Conservation (phyloP, 2,888 invertebrate species). For the Mylabris sibirica region DNA sequence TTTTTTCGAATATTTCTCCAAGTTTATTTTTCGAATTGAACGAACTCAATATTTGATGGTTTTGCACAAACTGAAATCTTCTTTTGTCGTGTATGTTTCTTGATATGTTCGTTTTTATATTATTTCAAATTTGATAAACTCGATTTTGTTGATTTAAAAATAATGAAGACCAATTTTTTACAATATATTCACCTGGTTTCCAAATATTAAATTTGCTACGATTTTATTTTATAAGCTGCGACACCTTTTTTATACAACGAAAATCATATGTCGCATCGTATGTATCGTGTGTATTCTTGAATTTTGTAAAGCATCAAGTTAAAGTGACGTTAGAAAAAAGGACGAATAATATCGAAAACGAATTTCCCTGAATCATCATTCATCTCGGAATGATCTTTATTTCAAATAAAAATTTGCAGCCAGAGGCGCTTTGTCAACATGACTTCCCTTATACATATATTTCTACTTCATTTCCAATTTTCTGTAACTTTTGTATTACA, state of each 20-base stretch:
- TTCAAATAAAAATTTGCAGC: slow-evolving; percentile 24
- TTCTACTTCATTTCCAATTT: slow-evolving; percentile 31
- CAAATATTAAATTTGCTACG: slow-evolving; percentile 32
- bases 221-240: slow-evolving; percentile 15
- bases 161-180: not conserved
- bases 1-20: not conserved
- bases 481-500: slow-evolving; percentile 24
- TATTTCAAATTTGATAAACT: not conserved
- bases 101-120: not conserved
- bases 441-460: slow-evolving; percentile 21
- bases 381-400: slow-evolving; percentile 25
- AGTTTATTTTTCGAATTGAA: not conserved
- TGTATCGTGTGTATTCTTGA: not conserved
- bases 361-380: slow-evolving; percentile 7
- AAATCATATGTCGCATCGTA: slow-evolving; percentile 26
- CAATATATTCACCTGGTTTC: slow-evolving; percentile 26
- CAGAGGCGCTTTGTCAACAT: slow-evolving; percentile 31
- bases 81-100: not conserved
- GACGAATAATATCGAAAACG: slow-evolving; percentile 11
- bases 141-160: not conserved
- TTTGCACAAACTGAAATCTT: not conserved
- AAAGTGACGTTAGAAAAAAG: not conserved
- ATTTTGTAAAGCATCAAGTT: slow-evolving; percentile 17
- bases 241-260: slow-evolving; percentile 24
- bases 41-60: not conserved